Evolutionary conservation across 2,113 vertebrate species (phyloP).

Genomic region (Ranitomeya imitator): DNA sequence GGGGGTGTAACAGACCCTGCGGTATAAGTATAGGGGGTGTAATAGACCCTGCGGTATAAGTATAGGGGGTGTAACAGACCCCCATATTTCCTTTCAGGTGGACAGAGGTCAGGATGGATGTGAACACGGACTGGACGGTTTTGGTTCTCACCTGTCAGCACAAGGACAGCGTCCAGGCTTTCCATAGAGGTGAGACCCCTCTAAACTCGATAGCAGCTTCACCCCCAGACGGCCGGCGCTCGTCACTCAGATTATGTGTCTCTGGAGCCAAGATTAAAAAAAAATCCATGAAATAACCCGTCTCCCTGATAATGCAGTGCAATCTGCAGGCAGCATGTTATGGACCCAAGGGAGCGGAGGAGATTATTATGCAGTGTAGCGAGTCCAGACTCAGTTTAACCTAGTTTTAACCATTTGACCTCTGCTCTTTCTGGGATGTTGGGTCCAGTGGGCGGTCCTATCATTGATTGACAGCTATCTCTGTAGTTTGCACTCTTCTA

Average conservation of each 20-base stretch:
- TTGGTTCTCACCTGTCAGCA: conserved; percentile 85
- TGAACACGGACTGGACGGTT: conserved; percentile 75
- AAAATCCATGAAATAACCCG: too few species aligned
- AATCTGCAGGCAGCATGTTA: too few species aligned
- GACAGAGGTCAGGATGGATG: conserved; percentile 56
- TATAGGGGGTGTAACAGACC: neutral
- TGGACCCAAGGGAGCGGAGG: too few species aligned
- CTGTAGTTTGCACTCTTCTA: too few species aligned
- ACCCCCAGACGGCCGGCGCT: neutral
- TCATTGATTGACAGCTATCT: too few species aligned
- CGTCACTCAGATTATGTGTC: neutral
- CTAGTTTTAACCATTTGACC: too few species aligned
- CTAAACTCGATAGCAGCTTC: neutral
- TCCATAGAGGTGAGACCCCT: conserved; percentile 79
- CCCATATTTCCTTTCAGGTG: neutral
- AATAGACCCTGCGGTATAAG: neutral
- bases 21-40: neutral
- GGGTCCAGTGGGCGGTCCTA: too few species aligned
- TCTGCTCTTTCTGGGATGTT: too few species aligned
- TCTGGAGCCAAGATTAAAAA: too few species aligned
- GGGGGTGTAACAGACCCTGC: neutral
- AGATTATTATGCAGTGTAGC: too few species aligned
- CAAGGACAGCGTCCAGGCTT: conserved; percentile 79
- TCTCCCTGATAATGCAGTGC: too few species aligned
- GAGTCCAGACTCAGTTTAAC: too few species aligned